Percentiles rank a stretch among this genome's conserved stretches.
Conservation (phyloP, 2,888 invertebrate genomes). For the Hylaea fasciaria region DNA sequence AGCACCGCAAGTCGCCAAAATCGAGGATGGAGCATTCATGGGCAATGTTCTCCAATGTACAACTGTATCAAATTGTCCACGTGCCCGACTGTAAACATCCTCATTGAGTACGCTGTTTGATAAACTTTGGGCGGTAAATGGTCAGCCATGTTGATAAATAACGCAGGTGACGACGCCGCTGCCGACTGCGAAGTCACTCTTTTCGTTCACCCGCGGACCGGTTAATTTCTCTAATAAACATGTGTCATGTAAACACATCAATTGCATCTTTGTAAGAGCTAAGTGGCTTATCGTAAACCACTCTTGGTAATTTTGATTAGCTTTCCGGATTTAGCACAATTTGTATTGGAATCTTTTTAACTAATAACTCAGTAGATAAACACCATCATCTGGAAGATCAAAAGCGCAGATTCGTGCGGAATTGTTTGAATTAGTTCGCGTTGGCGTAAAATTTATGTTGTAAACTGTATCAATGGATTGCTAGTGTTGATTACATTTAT, state of each 20-base stretch:
- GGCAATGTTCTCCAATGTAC: constrained; percentile 7
- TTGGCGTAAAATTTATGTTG: constrained; percentile 34
- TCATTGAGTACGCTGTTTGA: constrained; percentile 40
- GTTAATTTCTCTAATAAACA: constrained; percentile 34
- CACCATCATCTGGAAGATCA: constrained; percentile 33
- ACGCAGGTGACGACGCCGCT: constrained; percentile 1
- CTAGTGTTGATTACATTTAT: constrained; percentile 37
- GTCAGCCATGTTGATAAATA: constrained; percentile 43
- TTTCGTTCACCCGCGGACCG: constrained; percentile 32
- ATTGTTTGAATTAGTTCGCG: constrained; percentile 26
- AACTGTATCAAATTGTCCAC: constrained; percentile 36
- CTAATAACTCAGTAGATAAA: constrained; percentile 10
- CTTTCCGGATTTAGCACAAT: not conserved
- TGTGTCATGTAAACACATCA: constrained; percentile 15
- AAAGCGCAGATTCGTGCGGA: constrained; percentile 24
- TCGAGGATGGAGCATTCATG: not conserved
- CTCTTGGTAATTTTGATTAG: constrained; percentile 2
- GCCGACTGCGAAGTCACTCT: constrained; percentile 21
- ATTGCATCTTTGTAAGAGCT: constrained; percentile 2
- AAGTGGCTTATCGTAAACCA: constrained; percentile 1
- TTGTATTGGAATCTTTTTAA: not conserved
- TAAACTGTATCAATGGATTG: constrained; percentile 34
- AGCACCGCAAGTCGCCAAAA: not conserved
- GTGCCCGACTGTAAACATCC: constrained; percentile 45
- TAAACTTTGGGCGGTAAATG: constrained; percentile 32